phyloP scores from a whole-genome alignment of 2,113 vertebrate species.

The Myotis lucifugus region DNA sequence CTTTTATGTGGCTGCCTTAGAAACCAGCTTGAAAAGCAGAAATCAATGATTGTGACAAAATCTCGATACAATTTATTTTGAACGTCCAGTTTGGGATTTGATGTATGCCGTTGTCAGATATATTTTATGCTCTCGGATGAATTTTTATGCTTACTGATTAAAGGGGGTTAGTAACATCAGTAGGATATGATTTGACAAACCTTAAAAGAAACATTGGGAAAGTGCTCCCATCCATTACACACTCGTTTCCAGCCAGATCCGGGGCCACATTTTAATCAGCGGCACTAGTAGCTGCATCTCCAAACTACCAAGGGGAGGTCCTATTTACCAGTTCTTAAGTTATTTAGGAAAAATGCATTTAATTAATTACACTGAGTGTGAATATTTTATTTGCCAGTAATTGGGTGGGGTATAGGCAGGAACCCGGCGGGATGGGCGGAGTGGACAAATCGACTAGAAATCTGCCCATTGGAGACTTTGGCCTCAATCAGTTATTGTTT shows the following conservation, averaged over 20 bases:
- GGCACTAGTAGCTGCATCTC: not conserved
- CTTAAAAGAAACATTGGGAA: not conserved
- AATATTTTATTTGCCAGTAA: constrained; percentile 57
- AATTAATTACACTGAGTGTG: constrained; percentile 70
- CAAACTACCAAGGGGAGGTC: constrained; percentile 62
- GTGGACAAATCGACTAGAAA: not conserved
- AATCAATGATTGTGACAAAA: constrained; percentile 67
- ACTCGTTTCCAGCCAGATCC: constrained; percentile 12
- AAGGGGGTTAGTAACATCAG: constrained; percentile 36
- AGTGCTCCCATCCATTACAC: not conserved
- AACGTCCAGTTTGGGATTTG: constrained; percentile 53
- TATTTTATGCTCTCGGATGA: constrained; percentile 27
- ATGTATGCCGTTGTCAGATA: constrained; percentile 65
- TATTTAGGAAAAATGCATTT: constrained; percentile 73
- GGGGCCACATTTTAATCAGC: constrained; percentile 39
- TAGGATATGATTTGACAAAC: constrained; percentile 32
- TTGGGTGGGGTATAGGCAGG: constrained; percentile 8
- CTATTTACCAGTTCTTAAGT: constrained; percentile 65
- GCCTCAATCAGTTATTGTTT: constrained; percentile 30
- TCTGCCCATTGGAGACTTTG: not conserved
- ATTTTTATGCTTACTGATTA: constrained; percentile 77
- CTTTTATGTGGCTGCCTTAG: constrained; percentile 62
- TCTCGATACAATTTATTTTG: constrained; percentile 29
- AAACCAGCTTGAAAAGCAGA: constrained; percentile 73
- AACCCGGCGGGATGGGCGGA: constrained; percentile 30